Conservation (phyloP, 2,797 vertebrate genomes). For the Rhincodon typus region DNA sequence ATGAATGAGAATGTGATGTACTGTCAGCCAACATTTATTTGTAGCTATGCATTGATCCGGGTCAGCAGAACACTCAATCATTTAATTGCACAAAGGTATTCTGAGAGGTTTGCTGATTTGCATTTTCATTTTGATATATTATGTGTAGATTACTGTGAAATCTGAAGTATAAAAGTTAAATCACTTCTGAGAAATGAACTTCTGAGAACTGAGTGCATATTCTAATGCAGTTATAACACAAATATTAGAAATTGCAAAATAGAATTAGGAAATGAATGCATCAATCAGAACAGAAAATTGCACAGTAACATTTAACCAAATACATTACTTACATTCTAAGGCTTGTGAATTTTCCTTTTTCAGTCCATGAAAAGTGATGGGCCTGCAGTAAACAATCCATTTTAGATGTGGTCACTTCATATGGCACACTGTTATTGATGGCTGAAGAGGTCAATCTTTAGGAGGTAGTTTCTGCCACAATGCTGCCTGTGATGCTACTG, state of each 20-base stretch:
- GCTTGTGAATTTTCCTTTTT: neutral
- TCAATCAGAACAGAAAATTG: neutral
- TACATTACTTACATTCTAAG: conserved; percentile 5
- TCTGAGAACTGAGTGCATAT: neutral
- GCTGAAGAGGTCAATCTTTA: neutral
- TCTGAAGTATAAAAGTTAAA: neutral
- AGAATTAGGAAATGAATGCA: neutral
- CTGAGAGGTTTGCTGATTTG: neutral
- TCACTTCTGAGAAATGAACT: neutral
- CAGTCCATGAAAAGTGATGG: neutral
- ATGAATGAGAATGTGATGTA: neutral
- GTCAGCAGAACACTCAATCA: neutral
- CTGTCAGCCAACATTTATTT: neutral
- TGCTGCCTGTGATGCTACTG: neutral
- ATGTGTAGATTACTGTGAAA: neutral
- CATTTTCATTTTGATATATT: neutral
- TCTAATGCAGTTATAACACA: neutral
- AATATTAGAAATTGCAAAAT: neutral
- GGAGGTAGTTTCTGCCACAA: neutral
- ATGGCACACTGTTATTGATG: neutral
- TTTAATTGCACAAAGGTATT: neutral
- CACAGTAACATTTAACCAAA: neutral
- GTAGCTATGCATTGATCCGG: neutral
- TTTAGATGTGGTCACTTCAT: neutral
- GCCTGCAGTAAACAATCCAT: neutral